These are phyloP conservation scores for Lepilemur septentrionalis DNA, from an alignment of 2,797 vertebrate genomes.

Conservation along the genomic window DNA sequence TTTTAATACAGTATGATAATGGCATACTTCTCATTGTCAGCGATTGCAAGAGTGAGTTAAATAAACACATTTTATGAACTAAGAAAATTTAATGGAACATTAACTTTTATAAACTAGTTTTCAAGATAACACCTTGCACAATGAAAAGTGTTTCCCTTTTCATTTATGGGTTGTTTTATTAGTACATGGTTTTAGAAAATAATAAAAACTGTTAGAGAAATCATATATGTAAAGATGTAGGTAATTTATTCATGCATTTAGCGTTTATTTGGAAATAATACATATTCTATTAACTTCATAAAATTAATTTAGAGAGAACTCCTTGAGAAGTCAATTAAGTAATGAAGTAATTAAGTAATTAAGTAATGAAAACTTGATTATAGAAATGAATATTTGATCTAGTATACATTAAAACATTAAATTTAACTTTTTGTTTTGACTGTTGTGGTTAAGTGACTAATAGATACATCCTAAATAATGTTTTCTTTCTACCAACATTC, in stretches of 20 bases:
- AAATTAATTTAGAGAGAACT: not conserved
- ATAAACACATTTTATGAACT: conserved; percentile 41
- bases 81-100: conserved; percentile 49
- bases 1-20: conserved; percentile 26
- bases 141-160: not conserved
- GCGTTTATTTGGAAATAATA: conserved; percentile 12
- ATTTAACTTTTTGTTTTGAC: not conserved
- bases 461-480: not conserved
- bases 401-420: not conserved
- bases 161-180: conserved; percentile 23
- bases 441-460: not conserved
- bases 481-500: not conserved
- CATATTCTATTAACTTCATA: not conserved
- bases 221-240: not conserved
- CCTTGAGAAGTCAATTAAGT: not conserved
- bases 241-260: not conserved
- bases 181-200: not conserved
- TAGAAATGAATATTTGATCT: not conserved
- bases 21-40: conserved; percentile 15
- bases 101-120: conserved; percentile 40
- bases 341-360: not conserved
- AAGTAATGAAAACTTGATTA: not conserved
- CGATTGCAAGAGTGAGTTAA: conserved; percentile 14
- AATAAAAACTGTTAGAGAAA: not conserved
- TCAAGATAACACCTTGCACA: not conserved